Evolutionary conservation across 37 sponge, comb jelly and placozoan species (phyloP).

Genomic region (Geodia barretti): DNA sequence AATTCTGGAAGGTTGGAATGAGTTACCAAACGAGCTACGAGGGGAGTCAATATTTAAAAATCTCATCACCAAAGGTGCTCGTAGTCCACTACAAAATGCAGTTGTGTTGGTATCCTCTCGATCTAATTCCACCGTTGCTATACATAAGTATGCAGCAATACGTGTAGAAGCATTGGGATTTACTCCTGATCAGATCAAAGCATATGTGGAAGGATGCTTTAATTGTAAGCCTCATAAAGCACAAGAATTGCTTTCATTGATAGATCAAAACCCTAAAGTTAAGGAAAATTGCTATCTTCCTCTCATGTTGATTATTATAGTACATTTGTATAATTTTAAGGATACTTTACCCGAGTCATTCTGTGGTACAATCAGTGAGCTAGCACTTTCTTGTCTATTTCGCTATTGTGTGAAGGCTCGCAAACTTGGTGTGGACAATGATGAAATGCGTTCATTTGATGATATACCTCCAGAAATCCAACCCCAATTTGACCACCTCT

Average conservation of each 20-base stretch:
- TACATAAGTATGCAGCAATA: too few relatives aligned
- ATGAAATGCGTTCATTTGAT: neutral
- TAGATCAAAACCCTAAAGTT: neutral
- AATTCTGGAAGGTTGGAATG: slow-evolving; percentile 50
- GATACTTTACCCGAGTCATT: neutral
- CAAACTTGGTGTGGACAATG: neutral
- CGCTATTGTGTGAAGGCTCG: neutral
- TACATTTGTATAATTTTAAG: neutral
- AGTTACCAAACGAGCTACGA: slow-evolving; percentile 15
- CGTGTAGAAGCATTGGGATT: slow-evolving; percentile 42
- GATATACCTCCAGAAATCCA: neutral
- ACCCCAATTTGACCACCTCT: neutral
- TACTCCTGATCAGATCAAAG: neutral
- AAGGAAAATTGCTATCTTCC: neutral
- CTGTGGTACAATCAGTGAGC: neutral
- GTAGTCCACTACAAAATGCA: slow-evolving; percentile 19
- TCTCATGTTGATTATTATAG: neutral
- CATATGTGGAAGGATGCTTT: slow-evolving; percentile 23
- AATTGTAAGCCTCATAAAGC: too few relatives aligned
- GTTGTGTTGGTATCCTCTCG: slow-evolving; percentile 34
- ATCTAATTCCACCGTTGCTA: too few relatives aligned
- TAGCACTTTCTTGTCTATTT: neutral
- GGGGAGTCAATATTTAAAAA: slow-evolving; percentile 26
- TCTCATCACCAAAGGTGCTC: slow-evolving; percentile 1
- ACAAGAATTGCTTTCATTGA: neutral